Percentiles rank a stretch among this genome's conserved stretches.
These are phyloP conservation scores for Leucozona laternaria DNA, from an alignment of 2,888 invertebrate genomes.

Conservation along the genomic window DNA sequence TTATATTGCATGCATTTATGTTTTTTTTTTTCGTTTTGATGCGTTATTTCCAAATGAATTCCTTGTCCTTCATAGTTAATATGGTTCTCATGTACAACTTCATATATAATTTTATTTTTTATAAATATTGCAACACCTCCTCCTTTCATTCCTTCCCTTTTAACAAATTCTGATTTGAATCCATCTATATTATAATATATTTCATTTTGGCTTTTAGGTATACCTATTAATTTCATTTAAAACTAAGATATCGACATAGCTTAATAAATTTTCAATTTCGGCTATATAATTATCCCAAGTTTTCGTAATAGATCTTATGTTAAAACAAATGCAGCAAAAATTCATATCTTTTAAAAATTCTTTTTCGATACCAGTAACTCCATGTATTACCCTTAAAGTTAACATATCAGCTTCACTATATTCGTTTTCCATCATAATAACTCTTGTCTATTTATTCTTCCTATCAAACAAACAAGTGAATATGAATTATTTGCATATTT, in stretches of 20 bases:
- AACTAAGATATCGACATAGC: constrained; percentile 12
- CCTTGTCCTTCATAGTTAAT: constrained; percentile 45
- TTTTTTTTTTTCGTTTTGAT: constrained; percentile 5
- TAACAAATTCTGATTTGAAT: constrained; percentile 38
- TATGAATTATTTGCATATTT: too few species aligned
- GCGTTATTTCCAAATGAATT: constrained; percentile 32
- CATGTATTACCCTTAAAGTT: background rate
- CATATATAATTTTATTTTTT: constrained; percentile 40
- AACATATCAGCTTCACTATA: too few species aligned
- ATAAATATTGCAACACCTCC: constrained; percentile 39
- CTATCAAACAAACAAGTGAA: too few species aligned
- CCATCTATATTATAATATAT: constrained; percentile 3
- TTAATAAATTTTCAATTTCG: constrained; percentile 18
- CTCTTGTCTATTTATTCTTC: too few species aligned
- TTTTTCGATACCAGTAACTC: background rate
- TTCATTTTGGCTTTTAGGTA: constrained; percentile 15
- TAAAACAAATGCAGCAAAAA: background rate
- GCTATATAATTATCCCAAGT: background rate
- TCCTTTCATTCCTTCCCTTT: constrained; percentile 31
- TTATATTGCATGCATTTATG: constrained; percentile 44
- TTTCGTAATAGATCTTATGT: background rate
- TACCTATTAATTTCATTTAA: constrained; percentile 29
- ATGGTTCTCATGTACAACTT: constrained; percentile 21
- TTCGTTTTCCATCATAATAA: too few species aligned
- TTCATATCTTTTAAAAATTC: constrained; percentile 4